A percentile compares a stretch with the other conserved stretches of the same genome.
Evolutionary conservation across 2,888 invertebrate species (phyloP).

Genomic region (Eutolmus rufibarbis): DNA sequence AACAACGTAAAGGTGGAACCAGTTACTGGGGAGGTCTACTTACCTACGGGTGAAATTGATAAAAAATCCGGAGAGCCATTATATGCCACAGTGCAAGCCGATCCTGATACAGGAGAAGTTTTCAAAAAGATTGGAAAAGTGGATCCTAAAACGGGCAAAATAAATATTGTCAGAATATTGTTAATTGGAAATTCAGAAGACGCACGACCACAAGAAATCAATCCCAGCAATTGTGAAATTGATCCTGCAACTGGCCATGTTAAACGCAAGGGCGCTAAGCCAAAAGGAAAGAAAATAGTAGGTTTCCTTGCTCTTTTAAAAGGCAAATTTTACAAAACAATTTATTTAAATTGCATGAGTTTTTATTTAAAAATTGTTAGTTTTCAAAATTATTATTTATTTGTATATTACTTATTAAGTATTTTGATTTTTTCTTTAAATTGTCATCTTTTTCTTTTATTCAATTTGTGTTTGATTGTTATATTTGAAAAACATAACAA

Average conservation of each 20-base stretch:
- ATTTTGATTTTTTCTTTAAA: neutral
- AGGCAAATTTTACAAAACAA: neutral
- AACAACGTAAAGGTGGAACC: neutral
- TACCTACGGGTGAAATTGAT: conserved; percentile 71
- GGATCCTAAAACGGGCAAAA: conserved; percentile 73
- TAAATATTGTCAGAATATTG: conserved; percentile 52
- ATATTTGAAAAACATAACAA: conserved; percentile 64
- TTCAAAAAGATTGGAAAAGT: conserved; percentile 75
- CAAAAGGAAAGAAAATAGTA: neutral
- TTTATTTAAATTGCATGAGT: neutral
- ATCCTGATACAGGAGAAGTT: conserved; percentile 75
- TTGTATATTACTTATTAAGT: neutral
- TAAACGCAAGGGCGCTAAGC: neutral
- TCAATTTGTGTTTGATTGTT: neutral
- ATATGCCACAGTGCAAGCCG: conserved; percentile 74
- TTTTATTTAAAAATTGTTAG: neutral
- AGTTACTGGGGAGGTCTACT: conserved; percentile 62
- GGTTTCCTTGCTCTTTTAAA: neutral
- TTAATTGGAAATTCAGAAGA: neutral
- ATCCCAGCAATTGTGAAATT: neutral
- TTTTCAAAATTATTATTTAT: neutral
- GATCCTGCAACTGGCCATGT: neutral
- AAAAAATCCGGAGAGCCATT: conserved; percentile 71
- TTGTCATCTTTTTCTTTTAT: neutral
- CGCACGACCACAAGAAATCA: neutral